A percentile compares a stretch with the other conserved stretches of the same genome.
Evolutionary conservation across 2,797 vertebrate genomes (phyloP).

Genomic region (Amazonetta brasiliensis): DNA sequence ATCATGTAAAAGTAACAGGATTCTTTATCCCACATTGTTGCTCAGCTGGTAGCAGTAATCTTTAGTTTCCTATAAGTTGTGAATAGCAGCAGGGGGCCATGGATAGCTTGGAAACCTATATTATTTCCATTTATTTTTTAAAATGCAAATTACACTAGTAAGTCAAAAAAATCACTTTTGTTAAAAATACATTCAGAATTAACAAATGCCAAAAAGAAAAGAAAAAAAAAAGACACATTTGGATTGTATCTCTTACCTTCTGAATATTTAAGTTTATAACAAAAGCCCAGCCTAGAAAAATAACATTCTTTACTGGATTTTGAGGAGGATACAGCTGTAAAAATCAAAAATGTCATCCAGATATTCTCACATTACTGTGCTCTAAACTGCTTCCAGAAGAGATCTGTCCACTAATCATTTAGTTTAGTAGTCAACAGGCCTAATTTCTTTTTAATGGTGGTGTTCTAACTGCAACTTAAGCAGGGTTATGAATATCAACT

Average conservation of each 20-base stretch:
- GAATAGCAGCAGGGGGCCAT: slow-evolving; percentile 59
- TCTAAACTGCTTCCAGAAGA: slow-evolving; percentile 71
- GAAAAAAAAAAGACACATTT: slow-evolving; percentile 74
- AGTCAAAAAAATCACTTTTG: slow-evolving; percentile 85
- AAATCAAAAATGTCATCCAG: slow-evolving; percentile 79
- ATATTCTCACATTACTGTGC: slow-evolving; percentile 80
- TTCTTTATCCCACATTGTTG: slow-evolving; percentile 50
- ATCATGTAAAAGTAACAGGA: slow-evolving; percentile 61
- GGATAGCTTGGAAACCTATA: slow-evolving; percentile 78
- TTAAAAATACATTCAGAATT: slow-evolving; percentile 88
- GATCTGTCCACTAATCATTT: slow-evolving; percentile 63
- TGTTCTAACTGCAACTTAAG: slow-evolving; percentile 73
- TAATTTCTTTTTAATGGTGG: slow-evolving; percentile 62
- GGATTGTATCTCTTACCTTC: slow-evolving; percentile 82
- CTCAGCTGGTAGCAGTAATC: slow-evolving; percentile 33
- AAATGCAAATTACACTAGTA: slow-evolving; percentile 87
- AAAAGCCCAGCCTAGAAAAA: slow-evolving; percentile 87
- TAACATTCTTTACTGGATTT: slow-evolving; percentile 85
- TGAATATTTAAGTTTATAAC: slow-evolving; percentile 83
- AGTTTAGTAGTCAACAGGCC: slow-evolving; percentile 76
- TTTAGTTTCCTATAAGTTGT: slow-evolving; percentile 19
- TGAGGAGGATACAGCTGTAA: slow-evolving; percentile 83
- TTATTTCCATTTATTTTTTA: slow-evolving; percentile 83
- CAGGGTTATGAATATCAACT: slow-evolving; percentile 55
- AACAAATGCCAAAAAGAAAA: slow-evolving; percentile 80